Percentiles rank a stretch among this genome's conserved stretches.
Conservation (phyloP, 64 coral and sea anemone genomes). For the Cladopsammia gracilis region DNA sequence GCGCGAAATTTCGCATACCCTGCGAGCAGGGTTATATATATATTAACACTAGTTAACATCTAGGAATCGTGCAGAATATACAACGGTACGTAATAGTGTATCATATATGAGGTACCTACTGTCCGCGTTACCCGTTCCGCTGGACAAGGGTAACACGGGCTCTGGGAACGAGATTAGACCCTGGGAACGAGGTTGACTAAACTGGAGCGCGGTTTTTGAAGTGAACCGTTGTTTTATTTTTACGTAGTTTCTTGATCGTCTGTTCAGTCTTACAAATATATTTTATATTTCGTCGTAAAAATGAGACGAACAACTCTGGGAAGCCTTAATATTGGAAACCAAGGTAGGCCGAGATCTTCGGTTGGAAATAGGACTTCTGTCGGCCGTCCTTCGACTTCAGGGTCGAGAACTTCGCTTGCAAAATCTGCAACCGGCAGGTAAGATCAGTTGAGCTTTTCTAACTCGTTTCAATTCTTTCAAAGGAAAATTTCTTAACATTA, state of each 20-base stretch:
- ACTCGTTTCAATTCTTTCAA: not conserved
- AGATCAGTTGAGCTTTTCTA: not conserved
- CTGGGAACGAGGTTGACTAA: too few relatives aligned
- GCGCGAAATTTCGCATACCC: too few relatives aligned
- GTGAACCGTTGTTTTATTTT: not conserved
- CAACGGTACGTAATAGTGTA: too few relatives aligned
- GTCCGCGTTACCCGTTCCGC: too few relatives aligned
- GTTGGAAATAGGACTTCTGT: constrained; percentile 41
- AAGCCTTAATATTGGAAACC: constrained; percentile 70
- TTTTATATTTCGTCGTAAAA: not conserved
- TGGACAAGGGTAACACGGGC: too few relatives aligned
- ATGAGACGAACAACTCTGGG: constrained; percentile 75
- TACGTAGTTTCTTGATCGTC: not conserved
- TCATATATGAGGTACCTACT: too few relatives aligned
- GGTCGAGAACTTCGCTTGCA: constrained; percentile 11
- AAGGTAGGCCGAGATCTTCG: constrained; percentile 29
- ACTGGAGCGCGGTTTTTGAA: constrained; percentile 11
- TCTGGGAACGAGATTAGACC: too few relatives aligned
- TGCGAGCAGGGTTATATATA: too few relatives aligned
- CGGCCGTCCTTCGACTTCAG: constrained; percentile 51
- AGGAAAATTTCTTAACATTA: not conserved
- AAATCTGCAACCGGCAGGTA: constrained; percentile 8
- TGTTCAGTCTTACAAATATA: too few relatives aligned
- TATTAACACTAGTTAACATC: too few relatives aligned
- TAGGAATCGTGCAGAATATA: too few relatives aligned